Conservation (phyloP, 1,140 invertebrate genomes). For the Panagrolaimus sp. region DNA sequence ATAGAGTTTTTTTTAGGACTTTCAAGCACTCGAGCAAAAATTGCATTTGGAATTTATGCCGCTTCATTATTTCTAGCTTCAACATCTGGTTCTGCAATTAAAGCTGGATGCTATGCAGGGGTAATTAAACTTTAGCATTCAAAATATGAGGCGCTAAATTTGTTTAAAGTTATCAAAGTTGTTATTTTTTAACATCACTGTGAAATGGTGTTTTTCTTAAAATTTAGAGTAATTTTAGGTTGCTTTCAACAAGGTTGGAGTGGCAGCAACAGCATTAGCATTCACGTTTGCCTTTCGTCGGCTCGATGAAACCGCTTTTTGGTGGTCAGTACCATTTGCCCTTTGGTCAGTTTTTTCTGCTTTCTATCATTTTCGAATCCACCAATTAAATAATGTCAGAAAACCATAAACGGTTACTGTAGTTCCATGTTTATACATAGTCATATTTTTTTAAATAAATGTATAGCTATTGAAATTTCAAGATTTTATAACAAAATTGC, state of each 20-base stretch:
- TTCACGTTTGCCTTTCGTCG: conserved; percentile 49
- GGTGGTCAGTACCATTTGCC: conserved; percentile 44
- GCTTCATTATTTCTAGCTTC: conserved; percentile 34
- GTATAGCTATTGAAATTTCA: too few relatives aligned
- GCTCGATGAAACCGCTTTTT: conserved; percentile 53
- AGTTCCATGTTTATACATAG: too few relatives aligned
- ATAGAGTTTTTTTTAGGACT: too few relatives aligned
- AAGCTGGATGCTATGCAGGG: conserved; percentile 44
- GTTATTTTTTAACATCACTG: too few relatives aligned
- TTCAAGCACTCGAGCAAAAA: too few relatives aligned
- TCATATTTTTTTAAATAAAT: too few relatives aligned
- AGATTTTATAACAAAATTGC: too few relatives aligned
- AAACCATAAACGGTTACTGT: too few relatives aligned
- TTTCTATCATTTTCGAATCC: conserved; percentile 25
- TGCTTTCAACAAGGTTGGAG: conserved; percentile 33
- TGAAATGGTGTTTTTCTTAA: not conserved
- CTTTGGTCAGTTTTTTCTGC: conserved; percentile 49
- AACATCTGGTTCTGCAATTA: conserved; percentile 41
- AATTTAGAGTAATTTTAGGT: conserved; percentile 36
- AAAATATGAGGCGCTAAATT: too few relatives aligned
- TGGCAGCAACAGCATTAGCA: conserved; percentile 38
- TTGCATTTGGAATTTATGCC: conserved; percentile 51
- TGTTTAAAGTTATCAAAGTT: too few relatives aligned
- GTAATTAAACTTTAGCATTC: not conserved
- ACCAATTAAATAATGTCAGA: not conserved